Base-by-base conservation (phyloP, 2,888 invertebrate genomes). In the Physocephala rufipes region DNA sequence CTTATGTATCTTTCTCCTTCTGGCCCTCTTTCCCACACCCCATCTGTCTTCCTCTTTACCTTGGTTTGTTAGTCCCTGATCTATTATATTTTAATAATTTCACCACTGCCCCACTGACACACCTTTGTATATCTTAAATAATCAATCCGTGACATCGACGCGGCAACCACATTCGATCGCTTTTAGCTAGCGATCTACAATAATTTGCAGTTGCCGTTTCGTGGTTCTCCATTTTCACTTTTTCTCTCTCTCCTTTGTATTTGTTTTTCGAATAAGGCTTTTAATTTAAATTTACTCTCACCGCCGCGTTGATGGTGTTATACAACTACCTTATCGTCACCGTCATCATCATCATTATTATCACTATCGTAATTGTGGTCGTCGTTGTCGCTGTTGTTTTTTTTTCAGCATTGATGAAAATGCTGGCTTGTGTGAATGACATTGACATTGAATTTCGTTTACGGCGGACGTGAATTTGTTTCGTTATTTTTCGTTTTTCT, bases 381-480 rank as follows among this genome's bases (percentile, higher is more conserved):
- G 36, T 9, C 36, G 36, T 36, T 9, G 36, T 36, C 36, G 15
- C 47, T 13, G 15, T 47, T 47, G 9, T 15, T 13, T 15, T 15
- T 13, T 15, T 9, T 47, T n/a, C n/a, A n/a, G n/a, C n/a, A n/a
- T n/a, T n/a, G n/a, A n/a, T n/a, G n/a, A 63, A 58, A 59, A 21
- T 16, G 45, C 71, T 19, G 45, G 68, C 28, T 47, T 68, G 70
- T 72, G 63, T 66, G 67, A 66, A 59, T 73, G 75, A 73, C 75
- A 75, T 75, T 75, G 75, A 74, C 75, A 75, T 75, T 75, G 75
- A 74, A 73, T 74, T 74, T 71, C 55, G 71, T 68, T 72, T 66
- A 72, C 63, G 51, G 55, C 19, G 68, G 68, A 67, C 30, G 36
- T 59, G 49, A 30, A 68, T 68, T 68, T 47, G 59, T 70, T 63